These are phyloP conservation scores for Percopsis transmontana DNA, from an alignment of 2,113 vertebrate genomes.

Conservation along the genomic window DNA sequence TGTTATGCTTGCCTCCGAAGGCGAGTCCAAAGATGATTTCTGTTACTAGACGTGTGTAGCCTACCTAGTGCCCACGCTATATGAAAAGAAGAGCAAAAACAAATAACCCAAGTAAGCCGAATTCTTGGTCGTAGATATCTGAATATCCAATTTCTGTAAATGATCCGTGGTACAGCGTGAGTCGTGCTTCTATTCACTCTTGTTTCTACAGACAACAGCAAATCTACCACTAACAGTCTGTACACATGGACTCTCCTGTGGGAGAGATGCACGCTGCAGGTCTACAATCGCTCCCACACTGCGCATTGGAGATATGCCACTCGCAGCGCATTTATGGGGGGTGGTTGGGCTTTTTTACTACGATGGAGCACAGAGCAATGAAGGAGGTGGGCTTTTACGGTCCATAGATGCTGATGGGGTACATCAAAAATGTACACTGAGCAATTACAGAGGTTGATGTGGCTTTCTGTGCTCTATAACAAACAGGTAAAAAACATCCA, in stretches of 20 bases:
- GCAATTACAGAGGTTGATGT: conserved; percentile 30
- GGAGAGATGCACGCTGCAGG: conserved; percentile 19
- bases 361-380: conserved; percentile 12
- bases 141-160: conserved; percentile 17
- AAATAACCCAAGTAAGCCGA: not conserved
- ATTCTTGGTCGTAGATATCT: not conserved
- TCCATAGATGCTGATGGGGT: conserved; percentile 18
- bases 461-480: no score
- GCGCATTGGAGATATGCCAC: conserved; percentile 65
- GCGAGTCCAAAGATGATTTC: conserved; percentile 14
- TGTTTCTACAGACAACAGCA: conserved; percentile 38
- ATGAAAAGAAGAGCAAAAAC: not conserved
- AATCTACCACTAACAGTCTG: conserved; percentile 6
- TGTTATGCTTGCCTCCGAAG: conserved; percentile 52
- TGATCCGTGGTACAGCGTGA: no score
- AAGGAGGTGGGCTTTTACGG: conserved; percentile 7
- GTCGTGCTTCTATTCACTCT: not conserved
- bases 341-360: conserved; percentile 51
- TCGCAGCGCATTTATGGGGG: conserved; percentile 48
- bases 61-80: not conserved
- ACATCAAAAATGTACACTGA: conserved; percentile 5
- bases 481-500: no score
- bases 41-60: not conserved
- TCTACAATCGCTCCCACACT: conserved; percentile 36
- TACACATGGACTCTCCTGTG: conserved; percentile 2